These are phyloP conservation scores for Trichopoda pennipes DNA, from an alignment of 2,888 invertebrate species.

Conservation along the genomic window DNA sequence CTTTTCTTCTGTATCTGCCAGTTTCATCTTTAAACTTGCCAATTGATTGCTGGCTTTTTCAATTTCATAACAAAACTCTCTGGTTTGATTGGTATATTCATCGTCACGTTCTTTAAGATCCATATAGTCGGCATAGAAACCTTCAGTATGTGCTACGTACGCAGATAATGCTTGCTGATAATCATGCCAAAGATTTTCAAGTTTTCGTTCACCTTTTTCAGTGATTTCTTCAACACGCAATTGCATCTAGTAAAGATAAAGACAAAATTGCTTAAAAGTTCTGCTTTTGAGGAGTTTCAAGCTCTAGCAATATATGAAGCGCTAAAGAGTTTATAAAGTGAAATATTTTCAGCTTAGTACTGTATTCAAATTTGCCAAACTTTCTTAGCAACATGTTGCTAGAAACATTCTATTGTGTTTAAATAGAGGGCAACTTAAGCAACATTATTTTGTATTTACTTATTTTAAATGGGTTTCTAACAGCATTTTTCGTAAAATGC, in stretches of 20 bases:
- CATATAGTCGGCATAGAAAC: slow-evolving; percentile 81
- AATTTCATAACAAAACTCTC: slow-evolving; percentile 79
- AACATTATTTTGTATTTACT: too few species aligned
- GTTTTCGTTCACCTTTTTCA: slow-evolving; percentile 81
- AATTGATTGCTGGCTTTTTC: slow-evolving; percentile 77
- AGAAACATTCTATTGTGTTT: too few species aligned
- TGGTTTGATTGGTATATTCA: slow-evolving; percentile 77
- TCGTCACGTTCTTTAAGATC: slow-evolving; percentile 81
- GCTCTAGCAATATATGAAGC: too few species aligned
- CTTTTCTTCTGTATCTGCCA: slow-evolving; percentile 81
- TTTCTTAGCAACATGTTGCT: too few species aligned
- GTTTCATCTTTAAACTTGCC: slow-evolving; percentile 81
- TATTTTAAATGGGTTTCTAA: too few species aligned
- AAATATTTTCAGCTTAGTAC: too few species aligned
- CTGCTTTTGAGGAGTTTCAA: too few species aligned
- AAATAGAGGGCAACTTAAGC: too few species aligned
- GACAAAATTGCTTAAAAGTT: neutral
- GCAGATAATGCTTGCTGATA: slow-evolving; percentile 80
- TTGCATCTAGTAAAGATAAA: slow-evolving; percentile 75
- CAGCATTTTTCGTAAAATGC: too few species aligned
- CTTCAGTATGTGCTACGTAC: slow-evolving; percentile 80
- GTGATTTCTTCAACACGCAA: slow-evolving; percentile 80
- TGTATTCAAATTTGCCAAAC: too few species aligned
- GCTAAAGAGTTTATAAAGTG: too few species aligned
- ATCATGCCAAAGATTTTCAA: slow-evolving; percentile 81